A percentile compares a stretch with the other conserved stretches of the same genome.
Evolutionary conservation across 92 coral and sea anemone species (phyloP).

Genomic region (Heliopora coerulea): DNA sequence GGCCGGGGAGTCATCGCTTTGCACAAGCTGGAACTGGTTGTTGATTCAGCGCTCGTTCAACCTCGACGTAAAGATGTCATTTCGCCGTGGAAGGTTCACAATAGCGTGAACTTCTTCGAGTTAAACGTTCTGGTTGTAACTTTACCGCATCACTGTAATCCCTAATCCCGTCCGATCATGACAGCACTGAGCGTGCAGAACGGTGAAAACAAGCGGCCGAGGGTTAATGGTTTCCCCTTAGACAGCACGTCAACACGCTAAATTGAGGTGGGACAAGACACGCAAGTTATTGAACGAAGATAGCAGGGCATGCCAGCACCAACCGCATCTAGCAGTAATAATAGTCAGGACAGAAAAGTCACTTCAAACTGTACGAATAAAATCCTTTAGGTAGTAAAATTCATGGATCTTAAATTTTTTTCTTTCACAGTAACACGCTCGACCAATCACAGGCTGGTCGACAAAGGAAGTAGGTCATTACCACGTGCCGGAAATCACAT

Average conservation of each 20-base stretch:
- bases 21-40: neutral
- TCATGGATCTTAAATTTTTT: no score
- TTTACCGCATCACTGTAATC: no score
- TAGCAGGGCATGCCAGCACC: no score
- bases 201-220: neutral
- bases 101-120: neutral
- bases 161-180: no score
- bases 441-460: constrained; percentile 6
- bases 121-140: no score
- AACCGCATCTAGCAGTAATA: no score
- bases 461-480: constrained; percentile 23
- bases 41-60: neutral
- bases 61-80: neutral
- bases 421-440: neutral
- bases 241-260: neutral
- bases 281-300: neutral
- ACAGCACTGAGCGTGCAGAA: no score
- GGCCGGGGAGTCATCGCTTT: no score
- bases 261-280: neutral
- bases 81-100: neutral
- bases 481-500: constrained; percentile 37
- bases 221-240: neutral
- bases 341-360: no score
- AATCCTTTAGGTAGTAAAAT: no score
- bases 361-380: no score